Percentiles rank a stretch among this genome's conserved stretches.
These are phyloP conservation scores for Drosophila anomelani DNA, from an alignment of 2,888 invertebrate genomes.

Conservation along the genomic window DNA sequence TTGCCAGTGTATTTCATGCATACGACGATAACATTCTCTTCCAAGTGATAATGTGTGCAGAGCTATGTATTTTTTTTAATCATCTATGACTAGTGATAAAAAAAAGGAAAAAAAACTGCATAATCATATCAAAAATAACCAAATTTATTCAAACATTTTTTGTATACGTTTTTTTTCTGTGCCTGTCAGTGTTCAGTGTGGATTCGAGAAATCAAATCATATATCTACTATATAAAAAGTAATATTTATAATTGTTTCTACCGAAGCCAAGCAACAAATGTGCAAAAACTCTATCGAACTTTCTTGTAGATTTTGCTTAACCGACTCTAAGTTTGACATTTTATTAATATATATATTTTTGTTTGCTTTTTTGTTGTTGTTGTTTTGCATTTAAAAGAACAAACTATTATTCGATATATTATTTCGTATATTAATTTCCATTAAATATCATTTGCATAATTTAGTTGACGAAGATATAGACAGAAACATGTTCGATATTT, in stretches of 20 bases:
- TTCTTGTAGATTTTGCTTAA: constrained; percentile 25
- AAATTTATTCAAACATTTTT: constrained; percentile 30
- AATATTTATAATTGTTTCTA: constrained; percentile 12
- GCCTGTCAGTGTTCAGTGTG: constrained; percentile 46
- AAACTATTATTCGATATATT: constrained; percentile 9
- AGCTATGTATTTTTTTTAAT: constrained; percentile 20
- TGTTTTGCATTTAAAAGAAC: constrained; percentile 20
- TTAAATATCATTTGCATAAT: constrained; percentile 15
- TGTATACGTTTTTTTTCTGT: constrained; percentile 34
- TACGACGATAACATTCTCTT: constrained; percentile 27
- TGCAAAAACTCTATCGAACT: constrained; percentile 19
- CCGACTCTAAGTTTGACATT: constrained; percentile 3
- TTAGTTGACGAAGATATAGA: constrained; percentile 11
- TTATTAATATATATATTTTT: neutral
- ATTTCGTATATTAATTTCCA: constrained; percentile 12
- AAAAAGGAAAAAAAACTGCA: neutral
- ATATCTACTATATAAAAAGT: constrained; percentile 4
- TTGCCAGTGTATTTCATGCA: constrained; percentile 43
- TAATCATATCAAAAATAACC: constrained; percentile 19
- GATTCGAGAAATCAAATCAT: constrained; percentile 17
- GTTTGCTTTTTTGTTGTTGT: constrained; percentile 39
- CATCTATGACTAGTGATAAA: constrained; percentile 37
- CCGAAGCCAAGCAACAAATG: constrained; percentile 33
- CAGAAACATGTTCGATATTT: constrained; percentile 10
- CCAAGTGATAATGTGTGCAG: constrained; percentile 41